Evolutionary conservation across 2,113 vertebrate genomes (phyloP).

Genomic region (Strix uralensis): DNA sequence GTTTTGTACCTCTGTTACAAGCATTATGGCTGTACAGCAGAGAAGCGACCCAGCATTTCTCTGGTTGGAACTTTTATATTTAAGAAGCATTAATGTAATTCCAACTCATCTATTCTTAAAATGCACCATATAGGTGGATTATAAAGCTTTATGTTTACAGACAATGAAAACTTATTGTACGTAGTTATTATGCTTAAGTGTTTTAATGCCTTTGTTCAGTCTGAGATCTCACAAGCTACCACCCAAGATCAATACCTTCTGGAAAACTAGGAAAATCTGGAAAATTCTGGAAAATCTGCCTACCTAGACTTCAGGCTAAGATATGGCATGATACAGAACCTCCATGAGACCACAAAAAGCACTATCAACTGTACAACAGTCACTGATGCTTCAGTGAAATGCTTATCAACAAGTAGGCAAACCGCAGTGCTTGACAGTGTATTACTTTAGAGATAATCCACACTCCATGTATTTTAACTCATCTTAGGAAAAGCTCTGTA

Average conservation of each 20-base stretch:
- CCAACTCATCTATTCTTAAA: neutral
- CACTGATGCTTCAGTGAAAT: neutral
- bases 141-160: neutral
- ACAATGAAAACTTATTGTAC: neutral
- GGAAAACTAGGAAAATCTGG: neutral
- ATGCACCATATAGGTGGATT: neutral
- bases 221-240: neutral
- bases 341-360: neutral
- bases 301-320: neutral
- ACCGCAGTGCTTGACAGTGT: neutral
- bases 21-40: neutral
- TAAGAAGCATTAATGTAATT: neutral
- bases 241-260: neutral
- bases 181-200: neutral
- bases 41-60: neutral
- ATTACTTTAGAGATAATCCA: neutral
- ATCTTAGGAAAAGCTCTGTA: neutral
- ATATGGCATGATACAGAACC: neutral
- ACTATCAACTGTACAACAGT: neutral
- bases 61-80: neutral
- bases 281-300: neutral
- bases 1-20: neutral
- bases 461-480: neutral
- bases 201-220: neutral
- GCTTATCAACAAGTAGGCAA: neutral